Evolutionary conservation across 1,140 invertebrate genomes (phyloP).

Genomic region (Caenorhabditis briggsae): DNA sequence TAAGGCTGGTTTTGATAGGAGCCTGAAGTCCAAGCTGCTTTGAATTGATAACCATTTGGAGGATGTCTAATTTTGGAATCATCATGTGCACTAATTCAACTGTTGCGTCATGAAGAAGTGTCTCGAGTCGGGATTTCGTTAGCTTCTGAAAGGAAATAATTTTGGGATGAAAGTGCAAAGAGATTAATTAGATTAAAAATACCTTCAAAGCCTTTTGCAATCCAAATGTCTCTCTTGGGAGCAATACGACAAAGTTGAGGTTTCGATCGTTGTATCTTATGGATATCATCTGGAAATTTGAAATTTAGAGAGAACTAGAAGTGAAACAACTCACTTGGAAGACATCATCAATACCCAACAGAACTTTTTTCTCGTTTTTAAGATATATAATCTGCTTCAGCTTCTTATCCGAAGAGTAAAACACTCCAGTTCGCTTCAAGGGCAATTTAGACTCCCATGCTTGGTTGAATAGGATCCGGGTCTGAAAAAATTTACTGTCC

Average conservation of each 20-base stretch:
- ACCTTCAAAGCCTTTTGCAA: constrained; percentile 15
- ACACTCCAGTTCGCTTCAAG: not conserved
- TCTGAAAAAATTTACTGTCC: not conserved
- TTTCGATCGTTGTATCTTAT: not conserved
- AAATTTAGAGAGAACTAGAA: not conserved
- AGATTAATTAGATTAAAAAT: not conserved
- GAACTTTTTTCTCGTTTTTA: not conserved
- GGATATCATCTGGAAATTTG: not conserved
- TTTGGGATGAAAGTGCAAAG: not conserved
- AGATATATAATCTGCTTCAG: not conserved
- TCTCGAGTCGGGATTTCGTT: not conserved
- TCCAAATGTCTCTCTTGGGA: not conserved
- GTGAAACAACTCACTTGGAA: not conserved
- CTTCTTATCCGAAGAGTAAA: not conserved
- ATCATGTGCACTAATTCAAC: constrained; percentile 3
- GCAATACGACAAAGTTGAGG: not conserved
- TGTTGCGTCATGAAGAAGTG: not conserved
- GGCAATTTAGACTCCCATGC: not conserved
- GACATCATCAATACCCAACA: not conserved
- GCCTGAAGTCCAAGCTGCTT: not conserved
- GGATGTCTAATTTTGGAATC: constrained; percentile 5
- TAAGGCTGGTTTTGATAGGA: constrained; percentile 3
- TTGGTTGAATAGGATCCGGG: not conserved
- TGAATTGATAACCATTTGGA: not conserved
- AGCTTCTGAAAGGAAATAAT: not conserved